Conservation (phyloP, 2,113 vertebrate species). For the Centrocercus urophasianus region DNA sequence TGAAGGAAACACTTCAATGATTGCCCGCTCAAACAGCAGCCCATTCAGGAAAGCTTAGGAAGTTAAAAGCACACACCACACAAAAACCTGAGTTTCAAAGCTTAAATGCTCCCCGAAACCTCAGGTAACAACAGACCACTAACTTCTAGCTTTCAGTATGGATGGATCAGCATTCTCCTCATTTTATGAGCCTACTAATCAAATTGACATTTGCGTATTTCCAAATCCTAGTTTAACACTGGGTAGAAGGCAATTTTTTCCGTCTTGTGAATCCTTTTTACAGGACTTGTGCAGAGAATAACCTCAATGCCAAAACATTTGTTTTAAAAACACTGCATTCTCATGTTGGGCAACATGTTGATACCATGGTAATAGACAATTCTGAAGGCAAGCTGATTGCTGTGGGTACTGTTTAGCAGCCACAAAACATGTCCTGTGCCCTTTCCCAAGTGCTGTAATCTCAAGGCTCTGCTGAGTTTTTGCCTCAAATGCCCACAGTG, state of each 20-base stretch:
- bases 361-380: neutral
- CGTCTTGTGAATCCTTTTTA: neutral
- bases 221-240: neutral
- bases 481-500: neutral
- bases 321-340: neutral
- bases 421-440: neutral
- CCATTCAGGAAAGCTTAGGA: neutral
- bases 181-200: neutral
- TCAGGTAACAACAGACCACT: neutral
- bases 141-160: neutral
- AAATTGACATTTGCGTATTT: neutral
- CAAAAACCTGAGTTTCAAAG: neutral
- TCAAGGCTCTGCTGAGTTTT: neutral
- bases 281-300: neutral
- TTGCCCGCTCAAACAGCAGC: neutral
- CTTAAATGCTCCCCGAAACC: neutral
- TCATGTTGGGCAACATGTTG: neutral
- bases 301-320: neutral
- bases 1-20: neutral
- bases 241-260: neutral
- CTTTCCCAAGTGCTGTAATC: neutral
- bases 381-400: neutral
- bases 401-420: neutral
- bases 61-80: neutral
- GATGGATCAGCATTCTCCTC: neutral